A percentile compares a stretch with the other conserved stretches of the same genome.
Evolutionary conservation across 2,888 invertebrate species (phyloP).

Genomic region (Periphyllus acericola): DNA sequence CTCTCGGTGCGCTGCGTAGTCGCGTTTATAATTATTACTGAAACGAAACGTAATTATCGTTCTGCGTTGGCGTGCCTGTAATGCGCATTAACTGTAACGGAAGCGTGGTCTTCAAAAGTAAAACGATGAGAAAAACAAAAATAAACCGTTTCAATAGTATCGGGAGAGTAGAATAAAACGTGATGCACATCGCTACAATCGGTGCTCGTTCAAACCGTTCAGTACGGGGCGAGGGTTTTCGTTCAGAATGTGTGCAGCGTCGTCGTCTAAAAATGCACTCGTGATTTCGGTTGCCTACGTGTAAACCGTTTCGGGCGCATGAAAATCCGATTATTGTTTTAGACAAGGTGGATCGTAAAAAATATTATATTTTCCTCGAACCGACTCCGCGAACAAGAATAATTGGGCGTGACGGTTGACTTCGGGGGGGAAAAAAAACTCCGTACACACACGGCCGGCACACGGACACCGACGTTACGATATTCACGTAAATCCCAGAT

Average conservation of each 20-base stretch:
- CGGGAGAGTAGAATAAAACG: no score
- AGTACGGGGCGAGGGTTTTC: neutral
- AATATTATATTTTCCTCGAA: conserved; percentile 24
- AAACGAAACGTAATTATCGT: conserved; percentile 40
- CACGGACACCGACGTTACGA: neutral
- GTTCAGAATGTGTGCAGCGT: neutral
- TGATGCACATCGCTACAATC: no score
- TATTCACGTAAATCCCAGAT: neutral
- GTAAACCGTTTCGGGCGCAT: neutral
- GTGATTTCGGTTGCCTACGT: conserved; percentile 32
- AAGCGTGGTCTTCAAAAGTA: neutral
- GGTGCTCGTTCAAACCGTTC: neutral
- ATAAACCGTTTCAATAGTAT: neutral
- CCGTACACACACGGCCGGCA: conserved; percentile 14
- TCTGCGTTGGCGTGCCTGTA: neutral
- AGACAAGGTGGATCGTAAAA: conserved; percentile 25
- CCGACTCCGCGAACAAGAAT: neutral
- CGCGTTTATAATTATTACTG: conserved; percentile 18
- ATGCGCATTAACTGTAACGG: neutral
- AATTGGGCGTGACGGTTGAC: conserved; percentile 2
- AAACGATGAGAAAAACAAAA: conserved; percentile 9
- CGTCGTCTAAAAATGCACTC: neutral
- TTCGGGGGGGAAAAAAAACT: conserved; percentile 8
- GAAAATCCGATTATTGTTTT: conserved; percentile 21
- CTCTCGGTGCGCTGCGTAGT: neutral